These are phyloP conservation scores for Eulacestoma nigropectus DNA, from an alignment of 2,113 vertebrate genomes.

Conservation along the genomic window DNA sequence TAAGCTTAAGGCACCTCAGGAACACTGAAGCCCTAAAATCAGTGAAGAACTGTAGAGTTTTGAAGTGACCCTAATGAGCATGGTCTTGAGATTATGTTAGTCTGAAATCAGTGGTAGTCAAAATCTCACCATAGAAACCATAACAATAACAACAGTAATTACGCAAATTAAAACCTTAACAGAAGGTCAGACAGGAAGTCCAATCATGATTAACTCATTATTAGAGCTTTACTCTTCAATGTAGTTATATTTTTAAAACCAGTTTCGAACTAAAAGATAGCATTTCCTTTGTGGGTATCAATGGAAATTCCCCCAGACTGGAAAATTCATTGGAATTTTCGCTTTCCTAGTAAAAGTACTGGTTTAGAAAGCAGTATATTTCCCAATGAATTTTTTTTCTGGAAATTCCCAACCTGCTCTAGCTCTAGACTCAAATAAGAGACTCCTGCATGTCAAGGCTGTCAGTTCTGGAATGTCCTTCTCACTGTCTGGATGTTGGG, in stretches of 20 bases:
- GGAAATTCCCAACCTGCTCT: neutral
- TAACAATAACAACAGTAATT: neutral
- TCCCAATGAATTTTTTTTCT: neutral
- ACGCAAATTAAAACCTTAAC: neutral
- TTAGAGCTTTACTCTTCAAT: neutral
- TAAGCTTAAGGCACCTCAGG: neutral
- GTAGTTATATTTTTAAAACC: neutral
- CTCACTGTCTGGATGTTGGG: accelerated
- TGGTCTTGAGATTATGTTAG: neutral
- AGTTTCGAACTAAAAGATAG: neutral
- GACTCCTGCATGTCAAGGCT: accelerated
- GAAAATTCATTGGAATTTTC: neutral
- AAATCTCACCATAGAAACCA: neutral
- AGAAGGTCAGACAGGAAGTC: neutral
- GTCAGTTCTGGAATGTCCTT: neutral
- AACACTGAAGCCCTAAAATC: neutral
- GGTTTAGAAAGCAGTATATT: neutral
- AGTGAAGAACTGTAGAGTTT: neutral
- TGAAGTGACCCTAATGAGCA: neutral
- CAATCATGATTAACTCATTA: neutral
- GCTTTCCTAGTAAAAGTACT: neutral
- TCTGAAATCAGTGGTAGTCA: neutral
- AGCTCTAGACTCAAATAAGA: neutral
- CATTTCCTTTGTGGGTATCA: accelerated
- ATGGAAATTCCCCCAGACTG: accelerated